phyloP scores from a whole-genome alignment of 2,888 invertebrate genomes.

The Ischnus inquisitorius region DNA sequence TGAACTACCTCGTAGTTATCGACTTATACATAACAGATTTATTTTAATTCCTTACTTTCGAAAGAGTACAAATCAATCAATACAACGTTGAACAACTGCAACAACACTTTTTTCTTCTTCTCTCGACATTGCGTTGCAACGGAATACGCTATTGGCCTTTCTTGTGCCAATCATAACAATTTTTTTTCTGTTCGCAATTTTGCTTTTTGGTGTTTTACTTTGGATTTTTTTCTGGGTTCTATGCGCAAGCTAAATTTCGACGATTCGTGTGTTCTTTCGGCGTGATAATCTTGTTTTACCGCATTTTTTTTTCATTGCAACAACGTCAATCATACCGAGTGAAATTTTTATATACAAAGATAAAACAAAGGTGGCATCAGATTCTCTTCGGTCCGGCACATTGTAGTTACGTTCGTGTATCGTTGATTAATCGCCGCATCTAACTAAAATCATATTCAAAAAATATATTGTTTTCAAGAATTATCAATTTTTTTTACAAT shows the following conservation, averaged over 20 bases:
- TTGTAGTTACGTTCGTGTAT: neutral
- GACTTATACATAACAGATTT: constrained; percentile 20
- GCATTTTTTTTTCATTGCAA: constrained; percentile 8
- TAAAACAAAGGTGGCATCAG: constrained; percentile 2
- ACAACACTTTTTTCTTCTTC: neutral
- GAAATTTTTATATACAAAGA: constrained; percentile 21
- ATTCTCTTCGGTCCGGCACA: neutral
- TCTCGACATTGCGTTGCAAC: neutral
- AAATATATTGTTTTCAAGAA: neutral
- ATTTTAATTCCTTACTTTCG: constrained; percentile 15
- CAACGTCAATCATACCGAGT: constrained; percentile 1
- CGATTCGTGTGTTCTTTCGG: neutral
- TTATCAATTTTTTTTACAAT: too few relatives aligned
- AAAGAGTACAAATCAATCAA: constrained; percentile 51
- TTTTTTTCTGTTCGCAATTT: neutral
- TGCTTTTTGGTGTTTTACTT: neutral
- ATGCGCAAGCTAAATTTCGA: neutral
- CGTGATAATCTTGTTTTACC: neutral
- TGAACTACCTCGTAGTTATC: constrained; percentile 44
- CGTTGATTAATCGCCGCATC: neutral
- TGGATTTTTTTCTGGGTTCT: neutral
- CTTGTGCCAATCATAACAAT: neutral
- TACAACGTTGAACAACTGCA: constrained; percentile 34
- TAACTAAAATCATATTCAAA: constrained; percentile 19
- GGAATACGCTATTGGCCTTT: neutral